phyloP scores from a whole-genome alignment of 1,140 invertebrate species.

The Formica selysi region DNA sequence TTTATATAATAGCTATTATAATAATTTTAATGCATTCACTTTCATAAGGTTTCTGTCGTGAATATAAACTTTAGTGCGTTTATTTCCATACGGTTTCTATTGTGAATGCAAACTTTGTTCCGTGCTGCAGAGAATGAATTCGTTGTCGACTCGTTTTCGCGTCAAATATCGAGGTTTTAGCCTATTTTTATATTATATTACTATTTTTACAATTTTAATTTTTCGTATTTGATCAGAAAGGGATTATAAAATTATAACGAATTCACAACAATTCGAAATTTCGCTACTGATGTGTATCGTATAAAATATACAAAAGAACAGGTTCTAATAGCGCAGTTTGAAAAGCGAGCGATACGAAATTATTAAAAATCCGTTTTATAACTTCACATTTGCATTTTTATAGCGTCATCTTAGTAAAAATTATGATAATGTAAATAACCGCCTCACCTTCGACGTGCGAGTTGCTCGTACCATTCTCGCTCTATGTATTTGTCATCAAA shows the following conservation, averaged over 20 bases:
- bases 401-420: not conserved
- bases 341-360: not conserved
- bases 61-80: not conserved
- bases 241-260: not conserved
- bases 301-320: not conserved
- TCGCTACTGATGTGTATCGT: not conserved
- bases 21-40: too few species aligned
- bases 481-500: not conserved
- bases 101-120: not conserved
- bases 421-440: not conserved
- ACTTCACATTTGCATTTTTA: not conserved
- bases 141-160: not conserved
- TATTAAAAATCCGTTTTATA: too few species aligned
- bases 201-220: not conserved
- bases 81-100: not conserved
- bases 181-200: not conserved
- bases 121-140: not conserved
- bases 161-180: not conserved
- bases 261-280: not conserved
- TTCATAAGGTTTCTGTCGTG: not conserved
- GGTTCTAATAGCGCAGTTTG: not conserved
- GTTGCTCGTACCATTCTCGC: constrained; percentile 38
- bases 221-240: not conserved
- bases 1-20: too few species aligned
- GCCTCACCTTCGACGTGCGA: constrained; percentile 40